Conservation (phyloP, 53 echinoderm and acorn worm genomes). For the Mesocentrotus franciscanus region DNA sequence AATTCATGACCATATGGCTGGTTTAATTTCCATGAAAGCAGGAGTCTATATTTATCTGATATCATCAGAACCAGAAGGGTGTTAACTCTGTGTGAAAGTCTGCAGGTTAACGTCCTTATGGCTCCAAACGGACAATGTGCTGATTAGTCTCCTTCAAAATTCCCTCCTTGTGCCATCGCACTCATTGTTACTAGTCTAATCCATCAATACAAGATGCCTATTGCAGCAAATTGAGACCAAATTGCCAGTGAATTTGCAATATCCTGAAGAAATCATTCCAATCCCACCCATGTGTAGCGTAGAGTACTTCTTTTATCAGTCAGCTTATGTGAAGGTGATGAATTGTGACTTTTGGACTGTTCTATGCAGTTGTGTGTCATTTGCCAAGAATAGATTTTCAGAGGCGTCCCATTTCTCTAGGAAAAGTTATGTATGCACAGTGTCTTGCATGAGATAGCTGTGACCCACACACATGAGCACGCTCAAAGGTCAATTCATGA, state of each 20-base stretch:
- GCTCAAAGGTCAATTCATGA: too few relatives aligned
- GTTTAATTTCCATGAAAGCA: neutral
- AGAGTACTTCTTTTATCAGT: neutral
- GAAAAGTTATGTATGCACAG: too few relatives aligned
- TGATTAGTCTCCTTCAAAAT: neutral
- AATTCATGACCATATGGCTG: neutral
- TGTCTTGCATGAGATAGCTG: too few relatives aligned
- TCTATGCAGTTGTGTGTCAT: neutral
- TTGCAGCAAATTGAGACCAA: neutral
- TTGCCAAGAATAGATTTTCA: neutral
- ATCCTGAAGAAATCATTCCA: neutral
- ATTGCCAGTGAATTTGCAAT: constrained; percentile 6
- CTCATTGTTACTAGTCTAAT: neutral
- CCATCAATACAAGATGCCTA: neutral
- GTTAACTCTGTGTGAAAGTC: too few relatives aligned
- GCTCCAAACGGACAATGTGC: neutral
- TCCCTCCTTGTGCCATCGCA: neutral
- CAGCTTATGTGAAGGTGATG: neutral
- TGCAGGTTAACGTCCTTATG: too few relatives aligned
- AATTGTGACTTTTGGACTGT: neutral
- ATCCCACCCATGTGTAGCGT: neutral
- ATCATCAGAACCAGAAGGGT: too few relatives aligned
- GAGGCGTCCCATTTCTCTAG: neutral
- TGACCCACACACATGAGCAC: too few relatives aligned
- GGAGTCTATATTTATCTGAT: neutral